Evolutionary conservation across 2,888 invertebrate species (phyloP).

Genomic region (Andrena hattorfiana): DNA sequence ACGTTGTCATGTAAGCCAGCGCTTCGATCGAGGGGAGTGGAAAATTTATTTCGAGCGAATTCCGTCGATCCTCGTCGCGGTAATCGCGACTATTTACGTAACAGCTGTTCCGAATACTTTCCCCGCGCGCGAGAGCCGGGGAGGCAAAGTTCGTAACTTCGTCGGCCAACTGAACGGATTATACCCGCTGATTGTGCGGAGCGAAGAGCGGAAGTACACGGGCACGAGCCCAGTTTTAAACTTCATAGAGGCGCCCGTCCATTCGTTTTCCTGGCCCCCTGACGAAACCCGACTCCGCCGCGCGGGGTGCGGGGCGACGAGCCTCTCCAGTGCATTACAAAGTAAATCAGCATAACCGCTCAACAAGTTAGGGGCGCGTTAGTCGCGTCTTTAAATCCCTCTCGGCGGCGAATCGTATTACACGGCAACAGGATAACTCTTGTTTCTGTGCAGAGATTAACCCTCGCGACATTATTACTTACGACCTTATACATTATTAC

Average conservation of each 20-base stretch:
- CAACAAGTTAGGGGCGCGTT: slow-evolving; percentile 10
- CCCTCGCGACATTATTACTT: too few species aligned
- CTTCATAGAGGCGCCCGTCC: slow-evolving; percentile 54
- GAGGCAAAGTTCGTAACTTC: slow-evolving; percentile 65
- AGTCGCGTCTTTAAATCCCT: slow-evolving; percentile 18
- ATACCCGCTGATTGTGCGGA: slow-evolving; percentile 68
- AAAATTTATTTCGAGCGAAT: slow-evolving; percentile 28
- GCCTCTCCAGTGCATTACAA: neutral
- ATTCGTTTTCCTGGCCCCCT: slow-evolving; percentile 44
- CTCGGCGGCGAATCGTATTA: neutral
- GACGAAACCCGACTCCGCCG: slow-evolving; percentile 26
- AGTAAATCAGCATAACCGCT: slow-evolving; percentile 16
- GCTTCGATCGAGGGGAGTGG: neutral
- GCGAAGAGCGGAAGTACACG: slow-evolving; percentile 46
- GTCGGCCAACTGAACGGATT: slow-evolving; percentile 69
- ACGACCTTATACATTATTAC: too few species aligned
- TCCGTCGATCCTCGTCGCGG: slow-evolving; percentile 12
- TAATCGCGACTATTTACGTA: slow-evolving; percentile 42
- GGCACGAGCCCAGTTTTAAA: slow-evolving; percentile 62
- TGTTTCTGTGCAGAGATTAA: neutral
- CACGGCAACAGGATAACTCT: neutral
- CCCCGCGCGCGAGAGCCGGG: slow-evolving; percentile 38
- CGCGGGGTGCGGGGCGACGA: neutral
- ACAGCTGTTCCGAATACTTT: slow-evolving; percentile 56
- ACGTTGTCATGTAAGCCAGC: neutral